Evolutionary conservation across 1,140 invertebrate species (phyloP).

Genomic region (Pinna nobilis): DNA sequence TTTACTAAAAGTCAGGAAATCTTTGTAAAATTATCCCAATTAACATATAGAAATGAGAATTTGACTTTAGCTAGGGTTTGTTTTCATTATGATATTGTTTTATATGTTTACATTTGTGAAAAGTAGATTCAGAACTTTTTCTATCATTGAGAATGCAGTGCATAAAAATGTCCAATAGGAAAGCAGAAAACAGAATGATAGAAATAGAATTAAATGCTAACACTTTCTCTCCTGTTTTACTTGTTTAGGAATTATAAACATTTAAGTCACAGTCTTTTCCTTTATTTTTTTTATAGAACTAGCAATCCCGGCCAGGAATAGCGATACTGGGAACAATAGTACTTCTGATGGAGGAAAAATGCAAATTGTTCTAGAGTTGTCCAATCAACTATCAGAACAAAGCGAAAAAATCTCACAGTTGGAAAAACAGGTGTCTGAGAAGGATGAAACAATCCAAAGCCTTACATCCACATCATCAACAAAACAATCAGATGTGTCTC

Average conservation of each 20-base stretch:
- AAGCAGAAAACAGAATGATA: no score
- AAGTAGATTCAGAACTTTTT: no score
- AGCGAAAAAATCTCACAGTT: conserved; percentile 15
- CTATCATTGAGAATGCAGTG: no score
- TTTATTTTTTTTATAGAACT: not conserved
- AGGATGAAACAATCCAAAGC: conserved; percentile 27
- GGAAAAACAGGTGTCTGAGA: conserved; percentile 21
- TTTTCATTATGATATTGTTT: no score
- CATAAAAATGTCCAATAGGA: no score
- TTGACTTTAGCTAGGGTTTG: not conserved
- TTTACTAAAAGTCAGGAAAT: no score
- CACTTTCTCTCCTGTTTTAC: not conserved
- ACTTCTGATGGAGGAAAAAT: conserved; percentile 21
- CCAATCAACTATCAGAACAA: conserved; percentile 45
- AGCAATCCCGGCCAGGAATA: not conserved
- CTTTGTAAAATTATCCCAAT: no score
- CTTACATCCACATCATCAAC: not conserved
- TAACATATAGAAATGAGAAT: no score
- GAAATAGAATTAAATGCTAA: not conserved
- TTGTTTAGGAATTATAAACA: not conserved
- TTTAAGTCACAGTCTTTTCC: not conserved
- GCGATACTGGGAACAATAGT: not conserved
- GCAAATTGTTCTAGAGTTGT: conserved; percentile 43
- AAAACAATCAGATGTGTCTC: conserved; percentile 1
- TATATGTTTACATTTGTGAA: no score